Evolutionary conservation across 2,888 invertebrate genomes (phyloP), one percentile per base, ranked within the genome.

Genomic region (Tanypteryx hageni): DNA sequence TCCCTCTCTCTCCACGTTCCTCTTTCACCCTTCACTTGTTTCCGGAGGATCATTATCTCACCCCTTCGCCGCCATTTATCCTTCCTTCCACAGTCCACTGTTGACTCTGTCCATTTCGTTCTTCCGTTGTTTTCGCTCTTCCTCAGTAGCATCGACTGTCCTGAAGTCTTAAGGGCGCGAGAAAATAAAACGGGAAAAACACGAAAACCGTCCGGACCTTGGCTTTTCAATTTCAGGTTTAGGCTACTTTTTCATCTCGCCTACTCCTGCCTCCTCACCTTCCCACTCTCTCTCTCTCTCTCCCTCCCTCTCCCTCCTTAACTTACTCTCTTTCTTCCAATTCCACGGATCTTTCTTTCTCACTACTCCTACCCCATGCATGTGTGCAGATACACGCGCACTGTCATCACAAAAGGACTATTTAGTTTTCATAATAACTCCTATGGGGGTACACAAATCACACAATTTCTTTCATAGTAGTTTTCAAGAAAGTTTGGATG

Each of bases 91-190:
- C n/a, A 3, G 16, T 68, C 68, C n/a, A n/a, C 44, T 84, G n/a
- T 84, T 84, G 56, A 57, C 58, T 84, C 44, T 22, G 27, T 56
- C n/a, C 84, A 57, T 84, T 84, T 84, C 84, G n/a, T 84, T 56
- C 18, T 27, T 31, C 18, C 44, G 11, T 84, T 56, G 18, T n/a
- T 84, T 68, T 44, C 58, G n/a, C 22, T 14, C 22, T 9, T 44
- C n/a, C 84, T 14, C 13, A 18, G 16, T n/a, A 8, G 31, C 9
- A 68, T 68, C n/a, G 16, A n/a, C n/a, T 68, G 83, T 83, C 22
- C 31, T 5, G 83, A 13, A 56, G 56, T 18, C 68, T 22, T 44
- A 68, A 64, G 22, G 13, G 68, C 68, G 27, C 13, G 13, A 13
- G 76, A 27, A 76, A 76, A 27, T 27, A 76, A 76, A 76, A 76